phyloP scores from a whole-genome alignment of 2,113 vertebrate genomes.

The Mobula hypostoma region DNA sequence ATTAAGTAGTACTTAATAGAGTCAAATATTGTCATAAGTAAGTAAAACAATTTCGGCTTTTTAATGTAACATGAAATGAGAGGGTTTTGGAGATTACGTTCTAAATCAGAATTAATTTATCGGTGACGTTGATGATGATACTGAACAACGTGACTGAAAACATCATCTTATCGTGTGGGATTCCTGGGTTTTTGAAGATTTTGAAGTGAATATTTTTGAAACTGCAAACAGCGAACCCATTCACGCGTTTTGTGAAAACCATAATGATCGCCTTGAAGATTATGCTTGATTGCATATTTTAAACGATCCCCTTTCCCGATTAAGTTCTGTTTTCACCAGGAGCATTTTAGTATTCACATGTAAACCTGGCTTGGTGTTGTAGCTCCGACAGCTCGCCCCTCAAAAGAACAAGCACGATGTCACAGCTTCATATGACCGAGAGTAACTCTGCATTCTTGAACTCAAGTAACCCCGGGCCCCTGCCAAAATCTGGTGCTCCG shows the following conservation, averaged over 20 bases:
- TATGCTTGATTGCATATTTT: neutral
- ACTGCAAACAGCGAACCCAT: neutral
- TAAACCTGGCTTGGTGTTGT: neutral
- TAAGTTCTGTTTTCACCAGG: neutral
- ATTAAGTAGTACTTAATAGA: neutral
- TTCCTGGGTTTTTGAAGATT: neutral
- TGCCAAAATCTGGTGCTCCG: neutral
- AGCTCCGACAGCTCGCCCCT: too few species aligned
- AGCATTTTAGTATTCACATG: neutral
- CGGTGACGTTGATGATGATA: neutral
- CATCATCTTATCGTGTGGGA: neutral
- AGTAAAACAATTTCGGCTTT: neutral
- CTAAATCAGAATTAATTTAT: neutral
- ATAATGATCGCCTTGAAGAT: neutral
- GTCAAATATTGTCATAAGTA: too few species aligned
- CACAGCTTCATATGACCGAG: neutral
- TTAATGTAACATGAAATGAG: neutral
- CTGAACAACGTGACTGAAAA: neutral
- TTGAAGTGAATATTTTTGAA: neutral
- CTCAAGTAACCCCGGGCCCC: constrained; percentile 1
- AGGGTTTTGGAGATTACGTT: neutral
- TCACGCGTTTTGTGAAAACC: neutral
- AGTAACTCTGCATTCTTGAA: constrained; percentile 2
- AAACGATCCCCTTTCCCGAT: neutral
- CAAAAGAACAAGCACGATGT: neutral